These are phyloP conservation scores for Scophthalmus maximus DNA, from an alignment of 2,113 vertebrate species.

Conservation along the genomic window DNA sequence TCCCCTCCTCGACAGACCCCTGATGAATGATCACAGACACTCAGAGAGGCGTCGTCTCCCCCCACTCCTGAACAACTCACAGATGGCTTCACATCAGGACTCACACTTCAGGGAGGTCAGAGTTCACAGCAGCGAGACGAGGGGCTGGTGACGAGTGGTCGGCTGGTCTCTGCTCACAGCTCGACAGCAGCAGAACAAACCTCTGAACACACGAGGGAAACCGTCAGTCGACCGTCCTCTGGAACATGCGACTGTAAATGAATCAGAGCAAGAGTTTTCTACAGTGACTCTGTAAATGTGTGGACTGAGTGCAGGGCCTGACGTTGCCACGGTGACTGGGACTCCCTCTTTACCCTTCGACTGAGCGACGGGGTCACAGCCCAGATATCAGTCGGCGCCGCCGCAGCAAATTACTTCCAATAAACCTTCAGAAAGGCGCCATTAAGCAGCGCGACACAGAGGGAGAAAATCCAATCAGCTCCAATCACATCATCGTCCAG, in stretches of 20 bases:
- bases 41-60: too few relatives aligned
- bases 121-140: too few relatives aligned
- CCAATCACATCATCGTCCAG: constrained; percentile 54
- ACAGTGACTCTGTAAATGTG: constrained; percentile 43
- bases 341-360: constrained; percentile 66
- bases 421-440: constrained; percentile 80
- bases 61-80: too few relatives aligned
- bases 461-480: constrained; percentile 62
- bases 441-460: constrained; percentile 70
- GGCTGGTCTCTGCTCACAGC: too few relatives aligned
- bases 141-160: too few relatives aligned
- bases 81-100: too few relatives aligned
- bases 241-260: too few relatives aligned
- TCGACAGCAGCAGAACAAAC: too few relatives aligned
- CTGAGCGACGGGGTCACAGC: constrained; percentile 80
- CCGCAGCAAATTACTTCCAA: constrained; percentile 87
- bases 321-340: constrained; percentile 50
- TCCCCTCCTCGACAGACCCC: neutral
- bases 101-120: too few relatives aligned
- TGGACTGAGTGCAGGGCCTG: constrained; percentile 39
- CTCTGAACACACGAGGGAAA: too few relatives aligned
- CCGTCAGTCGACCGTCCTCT: too few relatives aligned
- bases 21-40: neutral
- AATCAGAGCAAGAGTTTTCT: constrained; percentile 1
- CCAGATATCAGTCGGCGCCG: constrained; percentile 87